phyloP scores from a whole-genome alignment of 2,113 vertebrate species.

The Prunella fulvescens region DNA sequence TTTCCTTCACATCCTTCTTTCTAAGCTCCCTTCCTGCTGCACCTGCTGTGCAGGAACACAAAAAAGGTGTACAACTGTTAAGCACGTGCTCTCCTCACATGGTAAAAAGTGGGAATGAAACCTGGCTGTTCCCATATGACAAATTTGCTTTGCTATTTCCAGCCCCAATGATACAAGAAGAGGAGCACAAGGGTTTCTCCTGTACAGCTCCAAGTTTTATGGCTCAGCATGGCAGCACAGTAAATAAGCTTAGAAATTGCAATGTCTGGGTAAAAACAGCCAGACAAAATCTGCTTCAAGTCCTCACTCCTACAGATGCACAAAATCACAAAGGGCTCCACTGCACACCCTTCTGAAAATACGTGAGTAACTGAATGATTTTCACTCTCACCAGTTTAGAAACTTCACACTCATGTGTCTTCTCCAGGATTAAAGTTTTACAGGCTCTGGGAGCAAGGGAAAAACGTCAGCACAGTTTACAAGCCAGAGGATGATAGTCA shows the following conservation, averaged over 20 bases:
- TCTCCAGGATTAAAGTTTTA: neutral
- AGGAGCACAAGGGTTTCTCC: neutral
- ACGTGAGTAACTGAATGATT: neutral
- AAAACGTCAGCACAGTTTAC: neutral
- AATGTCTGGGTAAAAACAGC: neutral
- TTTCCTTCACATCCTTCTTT: neutral
- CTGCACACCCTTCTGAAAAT: neutral
- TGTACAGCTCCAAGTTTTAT: neutral
- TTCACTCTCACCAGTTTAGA: neutral
- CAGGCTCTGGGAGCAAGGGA: neutral
- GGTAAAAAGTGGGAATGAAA: neutral
- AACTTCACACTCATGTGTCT: neutral
- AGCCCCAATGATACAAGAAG: neutral
- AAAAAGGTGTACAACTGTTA: neutral
- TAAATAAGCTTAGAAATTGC: neutral
- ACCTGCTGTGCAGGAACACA: neutral
- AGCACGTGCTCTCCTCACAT: fast-evolving
- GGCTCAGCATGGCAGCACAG: neutral
- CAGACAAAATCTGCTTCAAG: neutral
- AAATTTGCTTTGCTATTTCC: neutral
- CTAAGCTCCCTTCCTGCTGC: neutral
- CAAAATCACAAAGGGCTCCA: neutral
- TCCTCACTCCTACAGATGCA: neutral
- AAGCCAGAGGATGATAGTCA: neutral
- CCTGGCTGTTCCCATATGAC: neutral